phyloP scores from a whole-genome alignment of 2,888 invertebrate genomes.

The Acleris sparsana region DNA sequence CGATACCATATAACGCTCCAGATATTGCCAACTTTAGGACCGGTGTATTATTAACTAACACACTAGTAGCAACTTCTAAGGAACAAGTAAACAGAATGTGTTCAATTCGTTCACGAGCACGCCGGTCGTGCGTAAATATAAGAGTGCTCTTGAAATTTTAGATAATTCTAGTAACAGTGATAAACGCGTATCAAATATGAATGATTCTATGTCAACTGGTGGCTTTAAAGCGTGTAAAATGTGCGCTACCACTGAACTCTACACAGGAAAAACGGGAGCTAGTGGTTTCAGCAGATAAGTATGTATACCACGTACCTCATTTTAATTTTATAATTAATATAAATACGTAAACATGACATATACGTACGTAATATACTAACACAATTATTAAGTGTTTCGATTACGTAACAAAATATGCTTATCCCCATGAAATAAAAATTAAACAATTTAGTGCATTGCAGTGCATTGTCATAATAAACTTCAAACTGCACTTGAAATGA shows the following conservation, averaged over 20 bases:
- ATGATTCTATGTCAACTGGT: constrained; percentile 18
- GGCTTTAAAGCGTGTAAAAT: constrained; percentile 38
- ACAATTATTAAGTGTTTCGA: background rate
- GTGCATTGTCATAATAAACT: no score
- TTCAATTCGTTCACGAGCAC: constrained; percentile 38
- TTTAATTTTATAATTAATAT: constrained; percentile 10
- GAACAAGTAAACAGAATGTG: constrained; percentile 6
- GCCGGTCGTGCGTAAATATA: constrained; percentile 36
- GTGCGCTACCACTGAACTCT: constrained; percentile 47
- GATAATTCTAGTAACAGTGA: constrained; percentile 43
- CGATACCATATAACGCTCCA: constrained; percentile 69
- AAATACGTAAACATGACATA: background rate
- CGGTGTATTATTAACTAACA: constrained; percentile 61
- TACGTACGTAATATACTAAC: background rate
- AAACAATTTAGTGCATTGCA: no score
- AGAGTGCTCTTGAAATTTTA: constrained; percentile 40
- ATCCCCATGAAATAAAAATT: background rate
- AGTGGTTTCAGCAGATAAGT: constrained; percentile 42
- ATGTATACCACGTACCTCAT: constrained; percentile 35
- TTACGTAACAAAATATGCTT: background rate
- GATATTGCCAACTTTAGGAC: constrained; percentile 72
- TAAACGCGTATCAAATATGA: constrained; percentile 38
- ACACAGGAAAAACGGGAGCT: constrained; percentile 52
- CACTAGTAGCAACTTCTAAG: constrained; percentile 40
- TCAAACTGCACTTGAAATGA: no score